Percentiles rank a stretch among this genome's conserved stretches.
Conservation (phyloP, 2,113 vertebrate genomes). For the Sinocyclocheilus rhinocerous region DNA sequence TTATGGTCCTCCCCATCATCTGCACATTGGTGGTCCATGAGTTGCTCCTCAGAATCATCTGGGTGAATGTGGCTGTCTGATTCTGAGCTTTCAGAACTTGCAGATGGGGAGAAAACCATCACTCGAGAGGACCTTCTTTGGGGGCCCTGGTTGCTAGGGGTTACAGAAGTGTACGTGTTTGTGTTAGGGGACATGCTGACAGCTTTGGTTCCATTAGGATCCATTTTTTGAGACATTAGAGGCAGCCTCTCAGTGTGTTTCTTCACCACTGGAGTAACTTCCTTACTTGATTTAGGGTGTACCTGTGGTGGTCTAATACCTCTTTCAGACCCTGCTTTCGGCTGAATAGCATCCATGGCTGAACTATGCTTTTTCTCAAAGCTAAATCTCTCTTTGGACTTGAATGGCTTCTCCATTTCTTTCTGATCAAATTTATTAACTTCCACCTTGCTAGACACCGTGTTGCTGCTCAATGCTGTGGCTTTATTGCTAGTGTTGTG, state of each 20-base stretch:
- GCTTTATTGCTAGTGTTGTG: constrained; percentile 71
- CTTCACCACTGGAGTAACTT: constrained; percentile 78
- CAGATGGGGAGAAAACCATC: constrained; percentile 72
- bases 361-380: constrained; percentile 70
- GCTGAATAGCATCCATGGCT: constrained; percentile 70
- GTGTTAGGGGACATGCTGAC: constrained; percentile 67
- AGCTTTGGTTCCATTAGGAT: constrained; percentile 74
- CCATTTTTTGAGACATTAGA: constrained; percentile 82
- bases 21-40: constrained; percentile 46
- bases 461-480: constrained; percentile 65
- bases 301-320: constrained; percentile 63
- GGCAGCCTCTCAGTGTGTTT: constrained; percentile 82
- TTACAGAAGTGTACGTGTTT: constrained; percentile 66
- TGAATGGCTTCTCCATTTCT: constrained; percentile 75
- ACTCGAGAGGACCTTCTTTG: constrained; percentile 64
- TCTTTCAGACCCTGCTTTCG: constrained; percentile 67
- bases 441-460: constrained; percentile 65
- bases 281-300: constrained; percentile 72
- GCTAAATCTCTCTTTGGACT: constrained; percentile 71
- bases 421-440: constrained; percentile 72
- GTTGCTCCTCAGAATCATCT: constrained; percentile 66
- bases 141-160: constrained; percentile 65
- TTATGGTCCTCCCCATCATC: constrained; percentile 72
- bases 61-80: constrained; percentile 71
- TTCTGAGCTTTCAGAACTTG: constrained; percentile 77